These are phyloP conservation scores for Parazoanthus swiftii DNA, from an alignment of 92 coral and sea anemone genomes.

Conservation along the genomic window DNA sequence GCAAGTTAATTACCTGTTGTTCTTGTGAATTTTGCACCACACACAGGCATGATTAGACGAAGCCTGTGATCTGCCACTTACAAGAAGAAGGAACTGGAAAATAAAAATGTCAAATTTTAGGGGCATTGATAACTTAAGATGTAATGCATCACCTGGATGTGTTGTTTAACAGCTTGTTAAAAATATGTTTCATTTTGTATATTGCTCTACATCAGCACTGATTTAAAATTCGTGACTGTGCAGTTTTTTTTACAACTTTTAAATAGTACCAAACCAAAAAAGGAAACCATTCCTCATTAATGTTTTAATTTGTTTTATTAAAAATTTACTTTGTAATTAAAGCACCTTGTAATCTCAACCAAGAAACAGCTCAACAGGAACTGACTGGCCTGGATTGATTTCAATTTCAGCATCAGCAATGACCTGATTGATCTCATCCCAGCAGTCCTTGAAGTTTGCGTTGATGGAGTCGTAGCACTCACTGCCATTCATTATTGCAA, in stretches of 20 bases:
- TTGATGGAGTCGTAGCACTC: conserved; percentile 48
- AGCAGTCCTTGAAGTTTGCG: conserved; percentile 45
- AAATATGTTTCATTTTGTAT: no score
- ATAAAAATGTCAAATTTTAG: no score
- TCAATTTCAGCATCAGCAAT: conserved; percentile 57
- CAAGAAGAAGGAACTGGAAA: conserved; percentile 54
- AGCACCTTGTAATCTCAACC: conserved; percentile 56
- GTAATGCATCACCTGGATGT: neutral
- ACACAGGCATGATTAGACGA: conserved; percentile 54
- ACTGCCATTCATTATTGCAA: conserved; percentile 55
- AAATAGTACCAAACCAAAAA: neutral
- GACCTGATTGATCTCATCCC: conserved; percentile 55
- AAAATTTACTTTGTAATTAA: neutral
- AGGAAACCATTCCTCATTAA: neutral
- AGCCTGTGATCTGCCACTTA: conserved; percentile 49
- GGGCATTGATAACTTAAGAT: no score
- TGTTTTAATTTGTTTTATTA: neutral
- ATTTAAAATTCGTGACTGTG: no score
- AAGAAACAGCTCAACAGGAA: conserved; percentile 58
- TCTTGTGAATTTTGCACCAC: conserved; percentile 53
- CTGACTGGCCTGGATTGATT: conserved; percentile 50
- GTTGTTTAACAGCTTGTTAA: neutral
- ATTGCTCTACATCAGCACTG: no score
- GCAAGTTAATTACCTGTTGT: conserved; percentile 25
- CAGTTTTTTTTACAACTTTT: no score